A percentile compares a stretch with the other conserved stretches of the same genome.
Evolutionary conservation across 92 coral and sea anemone species (phyloP).

Genomic region (Palythoa grandiflora): DNA sequence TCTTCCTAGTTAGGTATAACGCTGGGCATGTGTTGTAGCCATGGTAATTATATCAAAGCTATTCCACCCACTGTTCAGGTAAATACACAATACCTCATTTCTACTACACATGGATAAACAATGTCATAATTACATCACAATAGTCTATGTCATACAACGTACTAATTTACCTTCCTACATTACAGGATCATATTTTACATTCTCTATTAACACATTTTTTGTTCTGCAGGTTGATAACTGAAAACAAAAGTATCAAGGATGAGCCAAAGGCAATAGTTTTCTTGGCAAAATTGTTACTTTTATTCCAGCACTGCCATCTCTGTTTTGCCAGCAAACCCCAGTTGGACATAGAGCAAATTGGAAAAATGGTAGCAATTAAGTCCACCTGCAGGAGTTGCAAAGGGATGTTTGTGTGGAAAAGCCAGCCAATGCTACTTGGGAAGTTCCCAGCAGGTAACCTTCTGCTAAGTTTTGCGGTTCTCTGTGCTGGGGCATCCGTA

Average conservation of each 20-base stretch:
- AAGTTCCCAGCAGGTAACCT: conserved; percentile 75
- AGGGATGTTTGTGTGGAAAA: conserved; percentile 59
- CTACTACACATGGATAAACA: too few relatives aligned
- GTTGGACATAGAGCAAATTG: neutral
- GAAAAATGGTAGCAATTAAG: conserved; percentile 57
- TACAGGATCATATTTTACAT: too few relatives aligned
- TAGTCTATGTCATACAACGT: too few relatives aligned
- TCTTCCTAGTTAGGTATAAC: too few relatives aligned
- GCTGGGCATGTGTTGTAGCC: too few relatives aligned
- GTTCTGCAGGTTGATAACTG: too few relatives aligned
- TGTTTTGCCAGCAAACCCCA: conserved; percentile 48
- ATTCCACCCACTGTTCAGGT: too few relatives aligned
- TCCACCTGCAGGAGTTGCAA: conserved; percentile 59
- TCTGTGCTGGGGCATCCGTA: conserved; percentile 68
- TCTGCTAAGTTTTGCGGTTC: conserved; percentile 58
- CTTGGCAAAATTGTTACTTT: conserved; percentile 51
- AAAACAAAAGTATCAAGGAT: conserved; percentile 10
- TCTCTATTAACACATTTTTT: too few relatives aligned
- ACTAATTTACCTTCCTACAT: too few relatives aligned
- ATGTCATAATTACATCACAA: too few relatives aligned
- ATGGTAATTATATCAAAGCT: too few relatives aligned
- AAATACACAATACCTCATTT: too few relatives aligned
- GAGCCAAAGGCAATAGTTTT: conserved; percentile 71
- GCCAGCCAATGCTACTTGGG: conserved; percentile 61
- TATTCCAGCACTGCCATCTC: conserved; percentile 64